Conservation (phyloP, 2,888 invertebrate genomes). For the Thymelicus lineola region DNA sequence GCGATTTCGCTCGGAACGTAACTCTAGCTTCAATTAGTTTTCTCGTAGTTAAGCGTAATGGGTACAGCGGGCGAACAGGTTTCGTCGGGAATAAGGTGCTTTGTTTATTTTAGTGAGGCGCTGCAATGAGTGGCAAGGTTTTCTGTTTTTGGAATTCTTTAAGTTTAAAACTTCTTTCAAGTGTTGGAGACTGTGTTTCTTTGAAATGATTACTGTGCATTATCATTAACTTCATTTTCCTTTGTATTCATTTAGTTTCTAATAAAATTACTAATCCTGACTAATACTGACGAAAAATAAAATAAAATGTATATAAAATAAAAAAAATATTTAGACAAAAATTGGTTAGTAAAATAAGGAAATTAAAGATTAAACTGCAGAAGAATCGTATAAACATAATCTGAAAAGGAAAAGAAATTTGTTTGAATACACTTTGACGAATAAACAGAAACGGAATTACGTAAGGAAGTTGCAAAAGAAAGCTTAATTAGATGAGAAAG, state of each 20-base stretch:
- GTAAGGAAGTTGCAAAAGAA: conserved; percentile 33
- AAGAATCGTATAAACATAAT: not conserved
- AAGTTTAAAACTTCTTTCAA: not conserved
- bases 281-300: not conserved
- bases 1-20: conserved; percentile 46
- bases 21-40: conserved; percentile 51
- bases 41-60: conserved; percentile 47
- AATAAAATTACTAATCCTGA: too few relatives aligned
- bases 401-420: conserved; percentile 17
- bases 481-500: conserved; percentile 34
- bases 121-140: conserved; percentile 8
- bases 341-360: not conserved
- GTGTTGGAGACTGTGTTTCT: not conserved
- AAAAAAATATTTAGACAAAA: not conserved
- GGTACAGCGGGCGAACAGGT: conserved; percentile 29
- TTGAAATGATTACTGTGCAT: too few relatives aligned
- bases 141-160: conserved; percentile 3
- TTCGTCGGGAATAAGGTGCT: conserved; percentile 16
- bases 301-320: too few relatives aligned
- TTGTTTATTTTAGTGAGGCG: conserved; percentile 25
- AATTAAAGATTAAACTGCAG: not conserved
- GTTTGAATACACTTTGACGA: conserved; percentile 13
- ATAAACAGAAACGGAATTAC: conserved; percentile 32
- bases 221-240: too few relatives aligned
- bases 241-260: too few relatives aligned